These are phyloP conservation scores for Lasioglossum vierecki DNA, from an alignment of 2,888 invertebrate genomes.

Conservation along the genomic window DNA sequence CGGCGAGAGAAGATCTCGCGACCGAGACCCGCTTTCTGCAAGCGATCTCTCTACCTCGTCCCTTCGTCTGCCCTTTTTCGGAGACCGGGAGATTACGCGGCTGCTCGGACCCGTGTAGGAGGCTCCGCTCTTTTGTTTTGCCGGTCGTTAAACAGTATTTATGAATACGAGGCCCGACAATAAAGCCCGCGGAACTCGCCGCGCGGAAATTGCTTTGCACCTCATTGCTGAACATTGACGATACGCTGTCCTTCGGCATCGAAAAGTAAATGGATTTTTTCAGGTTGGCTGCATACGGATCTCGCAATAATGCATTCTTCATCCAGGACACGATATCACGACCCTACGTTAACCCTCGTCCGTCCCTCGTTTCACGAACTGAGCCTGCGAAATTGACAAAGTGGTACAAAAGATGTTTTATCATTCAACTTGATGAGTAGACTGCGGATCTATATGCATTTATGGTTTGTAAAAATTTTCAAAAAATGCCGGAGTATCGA, in stretches of 20 bases:
- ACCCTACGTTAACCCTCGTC: too few species aligned
- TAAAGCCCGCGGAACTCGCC: background rate
- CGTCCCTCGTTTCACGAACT: too few species aligned
- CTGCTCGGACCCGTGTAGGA: background rate
- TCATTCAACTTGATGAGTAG: too few species aligned
- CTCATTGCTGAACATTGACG: background rate
- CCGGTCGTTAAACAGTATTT: conserved; percentile 6
- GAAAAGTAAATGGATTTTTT: background rate
- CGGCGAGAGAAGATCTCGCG: conserved; percentile 9
- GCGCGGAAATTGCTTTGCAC: background rate
- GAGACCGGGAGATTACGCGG: background rate
- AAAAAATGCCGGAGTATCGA: too few species aligned
- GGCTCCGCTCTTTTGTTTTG: conserved; percentile 3
- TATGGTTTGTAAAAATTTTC: too few species aligned
- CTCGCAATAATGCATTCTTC: background rate
- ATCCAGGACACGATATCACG: background rate
- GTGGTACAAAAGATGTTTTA: too few species aligned
- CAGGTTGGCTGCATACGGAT: background rate
- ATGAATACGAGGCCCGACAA: background rate
- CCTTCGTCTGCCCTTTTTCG: conserved; percentile 19
- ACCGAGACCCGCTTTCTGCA: conserved; percentile 29
- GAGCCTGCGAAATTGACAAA: too few species aligned
- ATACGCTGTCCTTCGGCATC: background rate
- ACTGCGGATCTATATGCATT: too few species aligned
- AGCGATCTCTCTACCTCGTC: background rate